Conservation (phyloP, 2,888 invertebrate species). For the Mimas tiliae region DNA sequence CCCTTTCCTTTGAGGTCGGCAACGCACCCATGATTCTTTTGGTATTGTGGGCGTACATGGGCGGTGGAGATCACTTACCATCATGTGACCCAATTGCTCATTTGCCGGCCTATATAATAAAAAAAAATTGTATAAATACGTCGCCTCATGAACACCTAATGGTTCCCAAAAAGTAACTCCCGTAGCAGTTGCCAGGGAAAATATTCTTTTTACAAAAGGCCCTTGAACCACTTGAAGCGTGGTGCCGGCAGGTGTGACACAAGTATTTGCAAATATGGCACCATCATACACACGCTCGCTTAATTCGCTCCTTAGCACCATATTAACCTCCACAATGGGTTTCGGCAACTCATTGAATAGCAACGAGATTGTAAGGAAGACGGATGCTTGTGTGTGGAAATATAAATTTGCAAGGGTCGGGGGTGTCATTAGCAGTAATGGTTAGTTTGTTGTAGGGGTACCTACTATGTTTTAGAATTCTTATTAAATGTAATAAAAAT, state of each 20-base stretch:
- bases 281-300: neutral
- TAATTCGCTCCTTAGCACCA: conserved; percentile 5
- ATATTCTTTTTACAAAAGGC: neutral
- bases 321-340: neutral
- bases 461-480: no score
- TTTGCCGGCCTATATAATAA: no score
- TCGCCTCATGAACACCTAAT: neutral
- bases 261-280: conserved; percentile 3
- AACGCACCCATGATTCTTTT: no score
- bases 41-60: no score
- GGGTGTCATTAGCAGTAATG: neutral
- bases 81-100: no score
- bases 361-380: neutral
- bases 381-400: neutral
- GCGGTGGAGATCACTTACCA: no score
- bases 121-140: no score
- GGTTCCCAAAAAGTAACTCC: neutral
- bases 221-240: neutral
- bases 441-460: neutral
- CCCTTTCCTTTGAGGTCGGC: no score
- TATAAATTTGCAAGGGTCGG: neutral
- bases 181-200: neutral
- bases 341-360: conserved; percentile 14
- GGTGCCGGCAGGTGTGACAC: neutral
- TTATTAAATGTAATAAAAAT: no score